A percentile compares a stretch with the other conserved stretches of the same genome.
Evolutionary conservation across 2,797 vertebrate species (phyloP).

Genomic region (Sphenopsis melanotis): DNA sequence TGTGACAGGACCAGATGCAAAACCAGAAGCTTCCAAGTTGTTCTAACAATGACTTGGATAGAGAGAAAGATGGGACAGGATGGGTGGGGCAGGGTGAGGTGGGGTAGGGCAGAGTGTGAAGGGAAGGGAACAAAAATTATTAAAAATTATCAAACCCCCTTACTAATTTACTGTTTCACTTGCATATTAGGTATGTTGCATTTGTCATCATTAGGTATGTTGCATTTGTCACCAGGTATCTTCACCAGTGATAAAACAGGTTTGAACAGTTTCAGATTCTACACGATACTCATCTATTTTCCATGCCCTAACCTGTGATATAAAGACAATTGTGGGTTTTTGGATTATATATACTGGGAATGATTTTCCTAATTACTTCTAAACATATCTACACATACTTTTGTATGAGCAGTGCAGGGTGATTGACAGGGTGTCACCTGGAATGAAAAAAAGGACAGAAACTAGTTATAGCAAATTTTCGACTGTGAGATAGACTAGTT

Average conservation of each 20-base stretch:
- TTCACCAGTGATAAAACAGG: not conserved
- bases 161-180: not conserved
- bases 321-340: not conserved
- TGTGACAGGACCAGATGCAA: not conserved
- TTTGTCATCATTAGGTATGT: not conserved
- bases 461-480: not conserved
- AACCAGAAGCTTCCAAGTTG: not conserved
- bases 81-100: rapidly evolving
- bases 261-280: not conserved
- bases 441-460: not conserved
- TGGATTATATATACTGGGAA: not conserved
- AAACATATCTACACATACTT: not conserved
- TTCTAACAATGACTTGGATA: not conserved
- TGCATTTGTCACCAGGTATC: not conserved
- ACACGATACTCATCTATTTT: rapidly evolving
- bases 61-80: not conserved
- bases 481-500: not conserved
- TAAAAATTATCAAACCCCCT: rapidly evolving
- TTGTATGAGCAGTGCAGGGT: not conserved
- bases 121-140: not conserved
- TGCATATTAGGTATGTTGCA: not conserved
- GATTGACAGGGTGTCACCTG: not conserved
- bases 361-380: not conserved
- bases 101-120: not conserved
- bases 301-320: not conserved